These are phyloP conservation scores for Cryptocephalus primarius DNA, from an alignment of 2,888 invertebrate species.

Conservation along the genomic window DNA sequence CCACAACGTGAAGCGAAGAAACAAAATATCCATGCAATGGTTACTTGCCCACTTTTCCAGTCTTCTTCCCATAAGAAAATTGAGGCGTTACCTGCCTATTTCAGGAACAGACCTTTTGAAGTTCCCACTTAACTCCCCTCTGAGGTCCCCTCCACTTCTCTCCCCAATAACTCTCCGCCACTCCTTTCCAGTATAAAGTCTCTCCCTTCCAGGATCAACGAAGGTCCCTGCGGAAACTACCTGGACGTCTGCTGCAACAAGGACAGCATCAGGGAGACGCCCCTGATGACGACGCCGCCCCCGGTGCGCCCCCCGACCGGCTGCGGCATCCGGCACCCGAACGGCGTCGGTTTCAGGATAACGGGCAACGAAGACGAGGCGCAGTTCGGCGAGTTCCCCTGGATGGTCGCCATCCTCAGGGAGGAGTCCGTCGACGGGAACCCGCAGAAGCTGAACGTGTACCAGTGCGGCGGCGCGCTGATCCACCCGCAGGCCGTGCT, in stretches of 20 bases:
- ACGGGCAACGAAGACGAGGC: conserved; percentile 57
- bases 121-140: too few relatives aligned
- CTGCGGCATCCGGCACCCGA: conserved; percentile 61
- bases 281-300: conserved; percentile 19
- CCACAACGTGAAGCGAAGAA: neutral
- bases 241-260: conserved; percentile 46
- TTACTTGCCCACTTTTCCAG: too few relatives aligned
- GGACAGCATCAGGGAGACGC: conserved; percentile 23
- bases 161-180: too few relatives aligned
- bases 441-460: conserved; percentile 17
- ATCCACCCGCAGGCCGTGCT: conserved; percentile 65
- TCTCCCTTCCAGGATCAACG: conserved; percentile 16
- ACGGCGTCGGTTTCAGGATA: conserved; percentile 65
- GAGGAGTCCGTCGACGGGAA: conserved; percentile 41
- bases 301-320: conserved; percentile 30
- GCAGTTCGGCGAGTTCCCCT: conserved; percentile 73
- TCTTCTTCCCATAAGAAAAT: too few relatives aligned
- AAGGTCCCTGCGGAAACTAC: conserved; percentile 36
- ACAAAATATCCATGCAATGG: neutral
- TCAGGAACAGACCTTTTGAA: too few relatives aligned
- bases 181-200: too few relatives aligned
- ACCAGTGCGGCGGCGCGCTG: conserved; percentile 63
- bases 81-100: too few relatives aligned
- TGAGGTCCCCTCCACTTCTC: too few relatives aligned
- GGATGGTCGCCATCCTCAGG: conserved; percentile 67